Conservation (phyloP, 2,113 vertebrate species). For the Herpetotheres cachinnans region DNA sequence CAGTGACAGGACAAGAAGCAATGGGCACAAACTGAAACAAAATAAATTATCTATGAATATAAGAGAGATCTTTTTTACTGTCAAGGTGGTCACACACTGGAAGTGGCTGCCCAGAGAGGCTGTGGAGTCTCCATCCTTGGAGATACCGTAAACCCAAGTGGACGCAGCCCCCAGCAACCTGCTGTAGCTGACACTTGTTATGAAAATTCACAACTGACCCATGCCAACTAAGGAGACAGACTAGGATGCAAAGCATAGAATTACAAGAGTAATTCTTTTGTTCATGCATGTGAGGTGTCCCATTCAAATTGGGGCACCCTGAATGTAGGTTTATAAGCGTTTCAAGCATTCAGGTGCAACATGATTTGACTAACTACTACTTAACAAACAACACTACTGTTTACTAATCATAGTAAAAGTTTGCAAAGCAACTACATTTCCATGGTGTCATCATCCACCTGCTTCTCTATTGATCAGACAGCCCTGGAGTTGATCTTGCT, state of each 20-base stretch:
- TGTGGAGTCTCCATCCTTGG: background rate
- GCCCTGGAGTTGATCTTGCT: background rate
- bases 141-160: background rate
- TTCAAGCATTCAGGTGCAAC: background rate
- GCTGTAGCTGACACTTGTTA: background rate
- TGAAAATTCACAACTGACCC: background rate
- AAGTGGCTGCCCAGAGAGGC: background rate
- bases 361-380: background rate
- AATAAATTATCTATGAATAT: background rate
- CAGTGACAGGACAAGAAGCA: background rate
- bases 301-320: background rate
- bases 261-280: background rate
- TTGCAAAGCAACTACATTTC: background rate
- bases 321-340: background rate
- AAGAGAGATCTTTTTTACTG: background rate
- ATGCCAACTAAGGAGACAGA: background rate
- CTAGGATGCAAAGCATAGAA: background rate
- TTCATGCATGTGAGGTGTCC: background rate
- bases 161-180: background rate
- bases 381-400: background rate
- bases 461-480: background rate
- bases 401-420: background rate
- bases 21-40: background rate
- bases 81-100: background rate
- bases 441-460: background rate